phyloP scores from a whole-genome alignment of 2,797 vertebrate genomes.

The Labeo calbasu region DNA sequence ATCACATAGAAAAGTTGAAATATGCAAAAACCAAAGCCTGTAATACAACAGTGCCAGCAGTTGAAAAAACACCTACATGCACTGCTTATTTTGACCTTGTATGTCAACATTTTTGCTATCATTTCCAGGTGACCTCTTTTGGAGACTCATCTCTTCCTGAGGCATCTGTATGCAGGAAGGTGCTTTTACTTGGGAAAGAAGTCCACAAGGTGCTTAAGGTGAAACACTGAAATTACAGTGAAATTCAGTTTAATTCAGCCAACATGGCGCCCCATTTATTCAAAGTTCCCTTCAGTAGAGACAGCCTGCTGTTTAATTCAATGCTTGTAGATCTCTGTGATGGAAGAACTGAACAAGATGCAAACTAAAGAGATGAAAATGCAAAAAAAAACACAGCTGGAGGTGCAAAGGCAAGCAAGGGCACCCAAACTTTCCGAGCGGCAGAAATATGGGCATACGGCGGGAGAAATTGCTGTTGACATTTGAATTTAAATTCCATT shows the following conservation, averaged over 20 bases:
- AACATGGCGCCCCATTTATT: slow-evolving; percentile 52
- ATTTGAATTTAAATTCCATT: slow-evolving; percentile 64
- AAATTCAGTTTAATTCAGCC: slow-evolving; percentile 46
- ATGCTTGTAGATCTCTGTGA: slow-evolving; percentile 55
- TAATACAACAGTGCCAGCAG: neutral
- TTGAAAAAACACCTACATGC: neutral
- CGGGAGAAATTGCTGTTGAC: slow-evolving; percentile 51
- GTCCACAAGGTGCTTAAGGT: slow-evolving; percentile 6
- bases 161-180: slow-evolving; percentile 19
- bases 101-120: neutral
- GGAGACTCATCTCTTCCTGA: neutral
- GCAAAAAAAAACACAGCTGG: slow-evolving; percentile 40
- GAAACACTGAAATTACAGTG: slow-evolving; percentile 31
- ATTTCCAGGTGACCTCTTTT: slow-evolving; percentile 11
- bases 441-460: slow-evolving; percentile 25
- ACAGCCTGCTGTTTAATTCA: slow-evolving; percentile 61
- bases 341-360: slow-evolving; percentile 47
- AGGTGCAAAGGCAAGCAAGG: slow-evolving; percentile 58
- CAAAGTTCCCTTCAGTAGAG: slow-evolving; percentile 51
- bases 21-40: neutral
- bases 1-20: neutral
- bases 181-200: neutral
- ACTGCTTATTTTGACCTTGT: neutral
- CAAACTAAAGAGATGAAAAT: slow-evolving; percentile 50
- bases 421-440: slow-evolving; percentile 46